Evolutionary conservation across 1,140 invertebrate genomes (phyloP), one percentile per base, ranked within the genome.

Genomic region (Temnothorax curvispinosus): DNA sequence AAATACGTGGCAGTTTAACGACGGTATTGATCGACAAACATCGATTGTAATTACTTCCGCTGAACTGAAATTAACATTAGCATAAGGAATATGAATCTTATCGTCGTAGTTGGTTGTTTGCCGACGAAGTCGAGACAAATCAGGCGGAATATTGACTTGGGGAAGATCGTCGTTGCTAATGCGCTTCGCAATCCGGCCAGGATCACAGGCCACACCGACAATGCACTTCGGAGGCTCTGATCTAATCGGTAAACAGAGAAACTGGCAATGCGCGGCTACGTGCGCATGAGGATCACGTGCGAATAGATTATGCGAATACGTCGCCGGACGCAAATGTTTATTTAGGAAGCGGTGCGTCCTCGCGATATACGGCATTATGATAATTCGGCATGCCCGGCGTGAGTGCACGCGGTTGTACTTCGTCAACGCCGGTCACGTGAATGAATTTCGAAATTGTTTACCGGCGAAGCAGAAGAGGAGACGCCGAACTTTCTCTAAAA

Each of bases 301-400:
- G 86, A 88, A 90, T 86, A 86, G 86, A 90, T 90, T 90, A 90
- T 88, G 81, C 89, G 88, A 88, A 74, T 81, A 81, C 54, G 54
- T 64, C 65, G 67, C 27, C 71, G 78, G 69, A 72, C 76, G 72
- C 56, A 88, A 90, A 90, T 86, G 89, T 88, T 91, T 91, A 90
- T 90, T 91, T 91, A 88, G 81, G 81, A 90, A 78, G 86, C 74
- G 56, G 47, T 32, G 74, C 71, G 56, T 71, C 56, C 41, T 50
- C 60, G 75, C 81, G 82, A 90, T 87, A 76, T 80, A 87, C 60
- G 58, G 67, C 56, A 85, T 87, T 84, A 89, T 85, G 86, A 90
- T 90, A 89, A 90, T 89, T 85, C 65, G 67, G 69, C 69, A 54
- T 74, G 85, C 18, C 71, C 35, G 41, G 64, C 65, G 85, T 86